These are phyloP conservation scores for Paramormyrops hopkinsi DNA, from an alignment of 2,797 vertebrate species.

Conservation along the genomic window DNA sequence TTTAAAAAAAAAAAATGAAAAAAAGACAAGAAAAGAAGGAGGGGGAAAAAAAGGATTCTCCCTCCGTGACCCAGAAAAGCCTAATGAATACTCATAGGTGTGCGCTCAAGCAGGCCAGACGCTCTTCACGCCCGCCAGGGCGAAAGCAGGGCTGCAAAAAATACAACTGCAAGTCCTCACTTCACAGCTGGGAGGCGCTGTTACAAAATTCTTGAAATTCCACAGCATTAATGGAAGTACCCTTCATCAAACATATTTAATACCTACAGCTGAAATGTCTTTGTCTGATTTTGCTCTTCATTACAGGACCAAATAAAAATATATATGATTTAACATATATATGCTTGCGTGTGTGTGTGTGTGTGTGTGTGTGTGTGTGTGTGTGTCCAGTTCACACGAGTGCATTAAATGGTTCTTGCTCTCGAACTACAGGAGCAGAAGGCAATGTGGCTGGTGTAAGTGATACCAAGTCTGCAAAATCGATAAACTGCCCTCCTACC, in stretches of 20 bases:
- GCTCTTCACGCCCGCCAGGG: background rate
- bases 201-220: background rate
- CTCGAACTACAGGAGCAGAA: background rate
- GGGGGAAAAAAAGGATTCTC: background rate
- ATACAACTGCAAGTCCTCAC: background rate
- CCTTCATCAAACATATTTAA: background rate
- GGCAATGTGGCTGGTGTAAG: background rate
- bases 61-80: constrained; percentile 20
- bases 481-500: background rate
- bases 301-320: background rate
- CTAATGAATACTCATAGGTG: background rate
- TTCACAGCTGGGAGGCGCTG: background rate
- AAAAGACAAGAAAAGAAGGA: background rate
- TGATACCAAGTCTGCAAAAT: background rate
- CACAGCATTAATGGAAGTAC: background rate
- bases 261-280: background rate
- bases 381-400: background rate
- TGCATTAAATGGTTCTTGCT: background rate
- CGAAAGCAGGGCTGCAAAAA: background rate
- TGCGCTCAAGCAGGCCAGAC: background rate
- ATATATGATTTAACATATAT: background rate
- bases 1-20: background rate
- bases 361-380: background rate
- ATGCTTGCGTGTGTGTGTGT: background rate
- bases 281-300: background rate